A percentile compares a stretch with the other conserved stretches of the same genome.
Conservation (phyloP, 2,888 invertebrate species). For the Bedellia somnulentella region DNA sequence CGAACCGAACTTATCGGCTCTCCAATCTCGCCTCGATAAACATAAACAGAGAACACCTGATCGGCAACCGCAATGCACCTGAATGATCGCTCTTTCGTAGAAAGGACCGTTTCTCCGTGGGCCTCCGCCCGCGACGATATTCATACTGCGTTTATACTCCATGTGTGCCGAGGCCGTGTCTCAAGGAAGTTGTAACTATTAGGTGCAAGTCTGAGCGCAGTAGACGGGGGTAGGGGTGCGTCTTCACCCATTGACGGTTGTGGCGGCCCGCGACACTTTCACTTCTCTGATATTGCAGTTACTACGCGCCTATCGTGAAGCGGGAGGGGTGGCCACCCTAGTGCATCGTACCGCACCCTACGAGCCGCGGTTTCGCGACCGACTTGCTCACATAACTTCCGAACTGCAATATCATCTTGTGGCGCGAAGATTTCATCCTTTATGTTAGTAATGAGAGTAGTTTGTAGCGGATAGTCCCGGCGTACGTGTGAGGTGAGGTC, state of each 20-base stretch:
- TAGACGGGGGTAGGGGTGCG: constrained; percentile 49
- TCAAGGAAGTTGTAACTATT: constrained; percentile 37
- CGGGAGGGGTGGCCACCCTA: constrained; percentile 37
- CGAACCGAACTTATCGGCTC: neutral
- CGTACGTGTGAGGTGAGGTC: constrained; percentile 35
- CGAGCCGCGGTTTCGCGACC: constrained; percentile 18
- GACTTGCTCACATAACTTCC: too few relatives aligned
- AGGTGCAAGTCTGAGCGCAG: constrained; percentile 49
- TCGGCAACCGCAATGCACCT: neutral
- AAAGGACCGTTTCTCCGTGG: too few relatives aligned
- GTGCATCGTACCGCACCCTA: constrained; percentile 39
- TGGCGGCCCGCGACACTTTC: constrained; percentile 59
- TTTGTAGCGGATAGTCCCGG: too few relatives aligned
- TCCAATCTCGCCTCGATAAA: neutral
- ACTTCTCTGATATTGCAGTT: constrained; percentile 59
- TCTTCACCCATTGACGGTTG: constrained; percentile 61
- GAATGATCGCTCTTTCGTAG: too few relatives aligned
- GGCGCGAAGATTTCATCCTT: too few relatives aligned
- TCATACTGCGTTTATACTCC: too few relatives aligned
- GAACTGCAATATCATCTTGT: neutral
- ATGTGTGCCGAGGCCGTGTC: constrained; percentile 14
- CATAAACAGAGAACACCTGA: neutral
- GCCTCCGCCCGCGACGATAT: too few relatives aligned
- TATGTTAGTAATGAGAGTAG: too few relatives aligned
- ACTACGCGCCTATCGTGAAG: constrained; percentile 56